Evolutionary conservation across 2,888 invertebrate species (phyloP), one percentile per base, ranked within the genome.

Genomic region (Octonoba sinensis): DNA sequence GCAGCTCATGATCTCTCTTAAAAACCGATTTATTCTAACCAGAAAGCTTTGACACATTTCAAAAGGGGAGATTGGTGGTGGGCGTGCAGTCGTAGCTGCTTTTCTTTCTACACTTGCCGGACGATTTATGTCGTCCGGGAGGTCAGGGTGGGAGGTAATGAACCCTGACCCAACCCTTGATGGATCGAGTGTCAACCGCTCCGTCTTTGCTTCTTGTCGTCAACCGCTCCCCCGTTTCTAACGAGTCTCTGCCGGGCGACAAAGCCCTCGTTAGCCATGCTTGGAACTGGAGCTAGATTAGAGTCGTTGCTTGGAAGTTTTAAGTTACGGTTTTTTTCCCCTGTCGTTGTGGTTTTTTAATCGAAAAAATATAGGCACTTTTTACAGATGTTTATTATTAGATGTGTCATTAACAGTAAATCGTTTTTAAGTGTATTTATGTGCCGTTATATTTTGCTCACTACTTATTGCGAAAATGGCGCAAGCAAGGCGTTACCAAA

Each of bases 131-230:
- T 65, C 78, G 65, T 71, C 71, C 71, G 57, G 78, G 65, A 65
- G 78, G 78, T 78, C 78, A 78, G 60, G 72, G 71, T 65, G 71
- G 51, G 66, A 79, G 79, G 73, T 79, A 79, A 79, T 79, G 79
- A 79, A 79, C 79, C 73, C 66, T 73, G 67, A 73, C 73, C 79
- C 67, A 57, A 18, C 27, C 59, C 77, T 75, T 76, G 78, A 78
- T 71, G 71, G 78, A 78, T 78, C 59, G 57, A 24, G 76, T 77
- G 76, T 77, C 76, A 62, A 46, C 64, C 46, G 59, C 59, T 18
- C 59, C 59, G 16, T 59, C 59, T 16, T 24, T 59, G 27, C 22
- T 65, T 36, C 36, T 36, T 36, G 36, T 36, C 36, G 72, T 36
- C 66, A 51, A 44, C 60, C 51, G 44, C 36, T 24, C 51, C 69